These are phyloP conservation scores for Pachypanchax playfairii DNA, from an alignment of 2,113 vertebrate species.

Conservation along the genomic window DNA sequence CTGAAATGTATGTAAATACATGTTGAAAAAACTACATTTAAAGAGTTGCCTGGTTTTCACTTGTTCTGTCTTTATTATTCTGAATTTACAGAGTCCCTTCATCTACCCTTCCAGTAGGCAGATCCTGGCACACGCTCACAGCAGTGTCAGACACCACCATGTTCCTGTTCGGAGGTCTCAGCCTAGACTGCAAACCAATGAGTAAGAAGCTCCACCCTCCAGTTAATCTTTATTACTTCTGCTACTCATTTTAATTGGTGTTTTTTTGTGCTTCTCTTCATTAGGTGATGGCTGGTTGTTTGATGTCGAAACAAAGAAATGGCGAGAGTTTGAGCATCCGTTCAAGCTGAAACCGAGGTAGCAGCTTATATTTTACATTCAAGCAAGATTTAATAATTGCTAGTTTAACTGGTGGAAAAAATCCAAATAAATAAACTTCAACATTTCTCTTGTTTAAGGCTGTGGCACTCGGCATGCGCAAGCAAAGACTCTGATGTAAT, in stretches of 20 bases:
- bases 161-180: conserved; percentile 93
- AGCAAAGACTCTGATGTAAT: conserved; percentile 91
- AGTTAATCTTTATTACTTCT: background rate
- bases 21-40: background rate
- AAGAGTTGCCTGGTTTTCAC: background rate
- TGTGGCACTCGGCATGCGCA: conserved; percentile 92
- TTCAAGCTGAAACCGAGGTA: conserved; percentile 91
- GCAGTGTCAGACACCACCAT: conserved; percentile 84
- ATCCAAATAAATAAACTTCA: background rate
- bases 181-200: conserved; percentile 89
- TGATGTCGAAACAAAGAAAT: conserved; percentile 83
- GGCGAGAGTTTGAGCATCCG: conserved; percentile 87
- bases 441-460: conserved; percentile 61
- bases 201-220: conserved; percentile 76
- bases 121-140: conserved; percentile 94
- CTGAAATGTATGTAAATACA: conserved; percentile 86
- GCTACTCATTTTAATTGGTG: background rate
- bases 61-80: background rate
- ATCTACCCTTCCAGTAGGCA: conserved; percentile 82
- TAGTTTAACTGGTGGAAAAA: background rate
- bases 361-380: background rate
- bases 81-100: conserved; percentile 77
- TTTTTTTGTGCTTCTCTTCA: background rate
- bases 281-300: conserved; percentile 89
- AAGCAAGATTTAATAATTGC: background rate